Evolutionary conservation across 2,113 vertebrate species (phyloP), one percentile per base, ranked within the genome.

Genomic region (Catharus minimus): DNA sequence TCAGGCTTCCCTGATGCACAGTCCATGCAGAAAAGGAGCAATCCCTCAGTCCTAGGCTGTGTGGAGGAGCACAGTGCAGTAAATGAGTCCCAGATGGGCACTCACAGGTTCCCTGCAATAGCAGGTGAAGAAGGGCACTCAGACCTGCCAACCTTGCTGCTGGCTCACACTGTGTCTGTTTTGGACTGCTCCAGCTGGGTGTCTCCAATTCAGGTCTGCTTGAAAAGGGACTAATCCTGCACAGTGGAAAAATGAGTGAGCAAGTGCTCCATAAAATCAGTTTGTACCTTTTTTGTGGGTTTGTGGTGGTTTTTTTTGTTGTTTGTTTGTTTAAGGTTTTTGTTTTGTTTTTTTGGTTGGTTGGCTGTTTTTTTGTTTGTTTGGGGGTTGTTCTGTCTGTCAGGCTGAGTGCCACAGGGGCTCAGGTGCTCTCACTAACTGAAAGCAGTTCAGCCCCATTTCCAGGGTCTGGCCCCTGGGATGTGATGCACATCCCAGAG

Each of bases 61-160:
- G 24, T 57, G 69, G 32, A 72, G 53, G 44, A 72, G 24, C 36
- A 44, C 21, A 7, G 5, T 1, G 15, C 65, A 44, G 55, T 61
- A 41, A 32, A 28, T 12, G 64, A 77, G 36, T 11, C 73, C 46
- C 58, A 61, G 38, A 2, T 5, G 44, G 46, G 64, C 58, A 57
- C 46, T 57, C 18, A 49, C 0, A 4, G n/a, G 16, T 76, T 19
- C 32, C 15, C 15, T 82, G 62, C 30, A 30, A 21, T 46, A 21
- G 11, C 6, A 39, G 49, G 15, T 4, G 10, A 28, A 21, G 44
- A 39, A 76, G 28, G 32, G 20, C 39, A 38, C 0, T 0, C 17
- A 50, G 41, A 19, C 7, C 32, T 7, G 2, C 22, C 22, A 46
- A 11, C 46, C 38, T 15, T 3, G 2, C 55, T 77, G 50, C 60